Conservation (phyloP, 2,888 invertebrate genomes). For the Diadegma fenestrale region DNA sequence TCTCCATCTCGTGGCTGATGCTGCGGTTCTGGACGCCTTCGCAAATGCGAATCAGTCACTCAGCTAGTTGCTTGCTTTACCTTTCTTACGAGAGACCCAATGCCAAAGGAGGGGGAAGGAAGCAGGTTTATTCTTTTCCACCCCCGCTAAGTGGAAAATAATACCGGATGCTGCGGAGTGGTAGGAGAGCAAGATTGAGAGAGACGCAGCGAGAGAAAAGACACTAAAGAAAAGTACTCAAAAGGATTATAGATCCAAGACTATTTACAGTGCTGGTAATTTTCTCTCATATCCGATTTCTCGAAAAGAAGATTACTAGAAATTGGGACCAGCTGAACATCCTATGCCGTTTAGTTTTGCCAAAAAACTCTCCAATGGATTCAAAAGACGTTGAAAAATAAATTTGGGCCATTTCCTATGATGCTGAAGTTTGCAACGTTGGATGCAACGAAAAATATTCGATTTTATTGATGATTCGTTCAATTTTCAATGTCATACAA, state of each 20-base stretch:
- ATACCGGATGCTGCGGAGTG: slow-evolving; percentile 44
- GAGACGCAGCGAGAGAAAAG: slow-evolving; percentile 22
- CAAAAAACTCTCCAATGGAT: background rate
- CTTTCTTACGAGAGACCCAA: background rate
- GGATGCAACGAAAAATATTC: too few relatives aligned
- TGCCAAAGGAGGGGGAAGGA: background rate
- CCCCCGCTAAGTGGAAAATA: slow-evolving; percentile 67
- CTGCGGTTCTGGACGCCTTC: slow-evolving; percentile 61
- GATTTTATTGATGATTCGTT: too few relatives aligned
- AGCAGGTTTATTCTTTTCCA: slow-evolving; percentile 52
- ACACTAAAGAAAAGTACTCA: slow-evolving; percentile 33
- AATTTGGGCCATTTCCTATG: background rate
- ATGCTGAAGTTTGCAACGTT: too few relatives aligned
- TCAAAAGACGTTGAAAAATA: background rate
- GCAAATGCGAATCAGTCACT: slow-evolving; percentile 64
- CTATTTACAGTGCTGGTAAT: background rate
- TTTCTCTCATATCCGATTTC: background rate
- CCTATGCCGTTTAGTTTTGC: background rate
- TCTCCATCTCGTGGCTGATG: slow-evolving; percentile 19
- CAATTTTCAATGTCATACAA: too few relatives aligned
- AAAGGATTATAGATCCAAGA: slow-evolving; percentile 30
- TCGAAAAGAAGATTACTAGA: background rate
- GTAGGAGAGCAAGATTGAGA: background rate
- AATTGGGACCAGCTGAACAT: background rate
- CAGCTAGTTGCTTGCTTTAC: slow-evolving; percentile 40